Conservation (phyloP, 2,113 vertebrate genomes). For the Seriola quinqueradiata region DNA sequence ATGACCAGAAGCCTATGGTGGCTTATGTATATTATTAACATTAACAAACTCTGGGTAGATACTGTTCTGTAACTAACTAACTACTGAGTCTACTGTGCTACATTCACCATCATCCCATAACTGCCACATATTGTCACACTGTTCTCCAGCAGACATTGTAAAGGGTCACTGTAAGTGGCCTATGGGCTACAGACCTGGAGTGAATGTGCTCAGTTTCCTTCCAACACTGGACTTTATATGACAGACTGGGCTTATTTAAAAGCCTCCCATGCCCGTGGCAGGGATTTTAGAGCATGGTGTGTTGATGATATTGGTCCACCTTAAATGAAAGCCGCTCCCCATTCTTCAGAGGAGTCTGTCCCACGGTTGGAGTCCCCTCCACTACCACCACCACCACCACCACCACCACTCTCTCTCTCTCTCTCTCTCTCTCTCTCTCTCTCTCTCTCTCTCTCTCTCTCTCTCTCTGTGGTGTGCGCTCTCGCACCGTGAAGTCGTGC, state of each 20-base stretch:
- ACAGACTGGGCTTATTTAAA: not conserved
- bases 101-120: no score
- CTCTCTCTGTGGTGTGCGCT: no score
- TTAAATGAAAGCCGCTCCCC: conserved; percentile 62
- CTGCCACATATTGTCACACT: no score
- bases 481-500: not conserved
- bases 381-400: not conserved
- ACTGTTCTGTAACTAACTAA: no score
- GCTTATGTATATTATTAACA: no score
- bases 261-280: no score
- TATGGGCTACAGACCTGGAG: not conserved
- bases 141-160: not conserved
- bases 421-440: not conserved
- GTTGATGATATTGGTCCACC: conserved; percentile 40
- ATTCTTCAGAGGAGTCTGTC: conserved; percentile 35
- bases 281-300: not conserved
- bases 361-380: conserved; percentile 37
- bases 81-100: no score
- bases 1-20: no score
- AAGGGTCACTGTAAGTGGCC: not conserved
- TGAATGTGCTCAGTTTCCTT: not conserved
- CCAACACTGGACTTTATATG: not conserved
- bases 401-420: not conserved
- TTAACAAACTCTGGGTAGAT: no score
- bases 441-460: no score